These are phyloP conservation scores for Autographa gamma DNA, from an alignment of 2,888 invertebrate species.

Conservation along the genomic window DNA sequence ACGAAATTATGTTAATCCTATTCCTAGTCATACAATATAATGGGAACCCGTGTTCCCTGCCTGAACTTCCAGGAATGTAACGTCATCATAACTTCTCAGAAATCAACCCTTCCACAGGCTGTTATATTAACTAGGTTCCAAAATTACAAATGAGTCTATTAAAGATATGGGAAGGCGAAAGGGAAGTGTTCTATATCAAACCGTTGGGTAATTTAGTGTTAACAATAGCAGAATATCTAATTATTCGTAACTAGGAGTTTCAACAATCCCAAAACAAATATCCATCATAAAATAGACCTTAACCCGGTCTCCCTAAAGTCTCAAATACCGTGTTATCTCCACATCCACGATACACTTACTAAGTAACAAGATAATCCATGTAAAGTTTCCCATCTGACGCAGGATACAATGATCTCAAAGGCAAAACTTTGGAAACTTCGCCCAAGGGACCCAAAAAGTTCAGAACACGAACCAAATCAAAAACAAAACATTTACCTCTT, in stretches of 20 bases:
- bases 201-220: conserved; percentile 2
- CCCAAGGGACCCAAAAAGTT: conserved; percentile 35
- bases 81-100: conserved; percentile 4
- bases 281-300: neutral
- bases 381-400: conserved; percentile 21
- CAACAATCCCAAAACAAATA: neutral
- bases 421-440: conserved; percentile 33
- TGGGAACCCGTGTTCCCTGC: neutral
- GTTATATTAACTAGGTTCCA: neutral
- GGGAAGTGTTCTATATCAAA: neutral
- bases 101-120: neutral
- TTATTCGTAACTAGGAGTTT: neutral
- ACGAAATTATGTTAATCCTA: neutral
- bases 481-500: conserved; percentile 76
- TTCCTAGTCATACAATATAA: neutral
- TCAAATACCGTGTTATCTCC: conserved; percentile 16
- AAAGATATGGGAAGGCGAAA: neutral
- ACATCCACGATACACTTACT: conserved; percentile 10
- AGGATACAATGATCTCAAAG: conserved; percentile 43
- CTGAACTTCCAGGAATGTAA: neutral
- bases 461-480: conserved; percentile 13
- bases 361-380: conserved; percentile 31
- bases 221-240: neutral
- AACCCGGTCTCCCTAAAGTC: conserved; percentile 10
- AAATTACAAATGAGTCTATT: too few species aligned